These are phyloP conservation scores for Seriola rivoliana DNA, from an alignment of 2,113 vertebrate species.

Conservation along the genomic window DNA sequence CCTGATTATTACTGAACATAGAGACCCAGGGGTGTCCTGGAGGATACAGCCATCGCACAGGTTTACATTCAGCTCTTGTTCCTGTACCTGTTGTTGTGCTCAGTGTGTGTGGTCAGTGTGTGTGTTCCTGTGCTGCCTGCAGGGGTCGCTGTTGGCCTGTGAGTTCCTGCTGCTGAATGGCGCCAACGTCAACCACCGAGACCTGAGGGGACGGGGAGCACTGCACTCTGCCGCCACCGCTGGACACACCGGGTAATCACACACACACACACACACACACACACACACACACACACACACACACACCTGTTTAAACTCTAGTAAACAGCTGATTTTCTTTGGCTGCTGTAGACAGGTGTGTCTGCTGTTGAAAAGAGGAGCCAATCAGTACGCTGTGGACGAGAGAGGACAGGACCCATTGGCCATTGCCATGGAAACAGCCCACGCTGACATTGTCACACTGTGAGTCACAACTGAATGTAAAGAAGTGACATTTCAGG, in stretches of 20 bases:
- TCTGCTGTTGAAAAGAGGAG: conserved; percentile 85
- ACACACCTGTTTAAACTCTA: background rate
- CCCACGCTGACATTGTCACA: conserved; percentile 86
- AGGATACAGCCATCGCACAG: too few relatives aligned
- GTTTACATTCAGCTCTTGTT: too few relatives aligned
- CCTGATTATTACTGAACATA: too few relatives aligned
- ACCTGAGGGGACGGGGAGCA: conserved; percentile 82
- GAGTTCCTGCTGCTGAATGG: conserved; percentile 86
- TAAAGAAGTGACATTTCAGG: too few relatives aligned
- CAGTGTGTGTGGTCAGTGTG: too few relatives aligned
- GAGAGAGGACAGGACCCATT: conserved; percentile 85
- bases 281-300: background rate
- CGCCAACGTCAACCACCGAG: conserved; percentile 82
- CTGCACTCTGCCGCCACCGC: conserved; percentile 82
- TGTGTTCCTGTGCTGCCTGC: background rate
- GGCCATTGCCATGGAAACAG: conserved; percentile 84
- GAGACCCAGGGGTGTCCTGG: too few relatives aligned
- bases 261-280: background rate
- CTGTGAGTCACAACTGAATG: conserved; percentile 75
- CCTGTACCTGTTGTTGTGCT: too few relatives aligned
- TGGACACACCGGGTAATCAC: conserved; percentile 83
- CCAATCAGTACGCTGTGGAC: conserved; percentile 87
- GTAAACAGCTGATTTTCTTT: background rate
- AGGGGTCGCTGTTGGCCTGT: conserved; percentile 84
- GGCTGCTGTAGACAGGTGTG: conserved; percentile 81